These are phyloP conservation scores for Polylopha cassiicola DNA, from an alignment of 2,888 invertebrate genomes.

Conservation along the genomic window DNA sequence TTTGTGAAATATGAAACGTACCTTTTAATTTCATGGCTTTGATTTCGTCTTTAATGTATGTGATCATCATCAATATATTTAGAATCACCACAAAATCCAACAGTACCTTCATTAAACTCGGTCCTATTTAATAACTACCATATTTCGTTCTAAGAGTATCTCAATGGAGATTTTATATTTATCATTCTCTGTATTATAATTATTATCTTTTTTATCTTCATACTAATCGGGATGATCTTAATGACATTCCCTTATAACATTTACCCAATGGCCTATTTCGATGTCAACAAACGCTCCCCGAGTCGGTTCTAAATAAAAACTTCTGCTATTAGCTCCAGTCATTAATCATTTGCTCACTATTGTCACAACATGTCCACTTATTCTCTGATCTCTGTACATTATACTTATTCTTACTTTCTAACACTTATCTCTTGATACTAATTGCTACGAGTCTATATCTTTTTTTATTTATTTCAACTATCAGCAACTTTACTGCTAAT, in stretches of 20 bases:
- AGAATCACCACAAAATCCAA: conserved; percentile 5
- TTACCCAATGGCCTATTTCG: conserved; percentile 57
- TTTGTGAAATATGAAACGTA: conserved; percentile 38
- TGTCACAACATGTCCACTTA: conserved; percentile 64
- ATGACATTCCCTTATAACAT: conserved; percentile 5
- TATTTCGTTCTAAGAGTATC: too few species aligned
- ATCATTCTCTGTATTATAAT: neutral
- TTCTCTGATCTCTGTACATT: conserved; percentile 59
- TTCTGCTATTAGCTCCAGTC: conserved; percentile 53
- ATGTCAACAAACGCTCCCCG: conserved; percentile 53
- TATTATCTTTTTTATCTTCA: neutral
- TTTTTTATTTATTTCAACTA: conserved; percentile 9
- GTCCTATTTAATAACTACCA: too few species aligned
- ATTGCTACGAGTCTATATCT: conserved; percentile 41
- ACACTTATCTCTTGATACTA: conserved; percentile 38
- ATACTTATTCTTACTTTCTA: conserved; percentile 45
- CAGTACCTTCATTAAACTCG: neutral
- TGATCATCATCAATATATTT: conserved; percentile 4
- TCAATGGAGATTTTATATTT: too few species aligned
- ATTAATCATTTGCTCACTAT: conserved; percentile 64
- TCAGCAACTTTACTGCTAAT: too few species aligned
- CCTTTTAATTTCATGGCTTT: conserved; percentile 31
- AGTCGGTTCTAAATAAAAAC: conserved; percentile 56
- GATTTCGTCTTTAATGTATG: conserved; percentile 19
- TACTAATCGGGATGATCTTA: neutral